Evolutionary conservation across 2,797 vertebrate genomes (phyloP).

Genomic region (Dipus sagitta): DNA sequence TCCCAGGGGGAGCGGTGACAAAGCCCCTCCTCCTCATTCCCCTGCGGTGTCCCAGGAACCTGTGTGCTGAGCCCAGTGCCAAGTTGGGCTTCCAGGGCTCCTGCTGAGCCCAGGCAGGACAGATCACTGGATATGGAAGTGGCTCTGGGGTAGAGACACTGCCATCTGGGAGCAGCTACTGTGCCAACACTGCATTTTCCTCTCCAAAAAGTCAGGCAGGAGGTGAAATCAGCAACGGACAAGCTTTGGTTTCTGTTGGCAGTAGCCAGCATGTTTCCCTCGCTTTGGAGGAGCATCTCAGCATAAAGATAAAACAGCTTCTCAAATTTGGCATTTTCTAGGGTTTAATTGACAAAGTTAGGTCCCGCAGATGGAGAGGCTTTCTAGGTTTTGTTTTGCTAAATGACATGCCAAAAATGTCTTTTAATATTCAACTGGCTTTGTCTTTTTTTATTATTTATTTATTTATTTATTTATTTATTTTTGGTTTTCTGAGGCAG

Average conservation of each 20-base stretch:
- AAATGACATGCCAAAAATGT: conserved; percentile 68
- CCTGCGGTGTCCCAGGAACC: not conserved
- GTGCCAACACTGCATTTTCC: conserved; percentile 70
- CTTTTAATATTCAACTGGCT: not conserved
- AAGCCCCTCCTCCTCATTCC: not conserved
- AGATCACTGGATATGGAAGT: conserved; percentile 6
- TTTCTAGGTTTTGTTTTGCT: conserved; percentile 78
- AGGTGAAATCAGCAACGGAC: conserved; percentile 9
- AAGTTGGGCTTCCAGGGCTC: not conserved
- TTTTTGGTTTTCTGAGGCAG: too few species aligned
- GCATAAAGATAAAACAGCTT: conserved; percentile 35
- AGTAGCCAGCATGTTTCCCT: not conserved
- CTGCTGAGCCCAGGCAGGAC: not conserved
- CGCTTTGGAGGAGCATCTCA: not conserved
- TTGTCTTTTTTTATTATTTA: conserved; percentile 23
- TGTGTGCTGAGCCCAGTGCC: not conserved
- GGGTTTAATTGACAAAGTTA: conserved; percentile 45
- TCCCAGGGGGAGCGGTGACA: not conserved
- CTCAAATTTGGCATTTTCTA: not conserved
- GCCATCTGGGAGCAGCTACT: not conserved
- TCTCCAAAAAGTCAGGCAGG: conserved; percentile 59
- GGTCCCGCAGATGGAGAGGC: conserved; percentile 52
- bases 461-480: too few species aligned
- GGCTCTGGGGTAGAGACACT: conserved; percentile 31
- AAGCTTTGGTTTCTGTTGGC: not conserved